Conservation (phyloP, 2,888 invertebrate species). For the Aphidius colemani region DNA sequence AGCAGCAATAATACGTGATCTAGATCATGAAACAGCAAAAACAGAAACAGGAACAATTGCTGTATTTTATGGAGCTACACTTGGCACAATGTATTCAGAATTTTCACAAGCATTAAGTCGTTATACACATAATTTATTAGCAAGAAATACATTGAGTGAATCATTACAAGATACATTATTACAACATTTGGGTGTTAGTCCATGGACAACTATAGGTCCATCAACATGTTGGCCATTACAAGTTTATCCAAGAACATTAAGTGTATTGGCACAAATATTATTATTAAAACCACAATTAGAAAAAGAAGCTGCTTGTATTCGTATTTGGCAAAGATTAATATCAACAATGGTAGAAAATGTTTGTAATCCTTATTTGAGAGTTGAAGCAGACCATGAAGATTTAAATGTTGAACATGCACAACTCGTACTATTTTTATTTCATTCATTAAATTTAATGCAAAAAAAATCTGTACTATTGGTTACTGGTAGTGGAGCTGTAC, state of each 20-base stretch:
- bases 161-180: slow-evolving; percentile 74
- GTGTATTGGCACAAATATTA: slow-evolving; percentile 81
- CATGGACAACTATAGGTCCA: slow-evolving; percentile 69
- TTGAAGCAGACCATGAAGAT: slow-evolving; percentile 80
- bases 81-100: slow-evolving; percentile 74
- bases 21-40: slow-evolving; percentile 86
- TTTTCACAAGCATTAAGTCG: slow-evolving; percentile 80
- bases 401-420: slow-evolving; percentile 96
- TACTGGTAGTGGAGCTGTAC: slow-evolving; percentile 76
- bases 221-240: slow-evolving; percentile 75
- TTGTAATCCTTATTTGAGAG: slow-evolving; percentile 67
- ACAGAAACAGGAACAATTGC: slow-evolving; percentile 81
- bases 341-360: slow-evolving; percentile 89
- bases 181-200: slow-evolving; percentile 75
- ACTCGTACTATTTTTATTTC: slow-evolving; percentile 89
- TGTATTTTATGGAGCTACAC: slow-evolving; percentile 72
- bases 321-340: slow-evolving; percentile 89
- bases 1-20: slow-evolving; percentile 85
- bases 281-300: slow-evolving; percentile 80
- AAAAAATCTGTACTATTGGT: slow-evolving; percentile 90
- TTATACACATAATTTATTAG: slow-evolving; percentile 77
- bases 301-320: slow-evolving; percentile 86
- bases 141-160: slow-evolving; percentile 71
- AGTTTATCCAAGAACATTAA: slow-evolving; percentile 77
- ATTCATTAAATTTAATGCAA: slow-evolving; percentile 93